A percentile compares a stretch with the other conserved stretches of the same genome.
phyloP scores from a whole-genome alignment of 2,888 invertebrate genomes.

The Amblyjoppa proteus region DNA sequence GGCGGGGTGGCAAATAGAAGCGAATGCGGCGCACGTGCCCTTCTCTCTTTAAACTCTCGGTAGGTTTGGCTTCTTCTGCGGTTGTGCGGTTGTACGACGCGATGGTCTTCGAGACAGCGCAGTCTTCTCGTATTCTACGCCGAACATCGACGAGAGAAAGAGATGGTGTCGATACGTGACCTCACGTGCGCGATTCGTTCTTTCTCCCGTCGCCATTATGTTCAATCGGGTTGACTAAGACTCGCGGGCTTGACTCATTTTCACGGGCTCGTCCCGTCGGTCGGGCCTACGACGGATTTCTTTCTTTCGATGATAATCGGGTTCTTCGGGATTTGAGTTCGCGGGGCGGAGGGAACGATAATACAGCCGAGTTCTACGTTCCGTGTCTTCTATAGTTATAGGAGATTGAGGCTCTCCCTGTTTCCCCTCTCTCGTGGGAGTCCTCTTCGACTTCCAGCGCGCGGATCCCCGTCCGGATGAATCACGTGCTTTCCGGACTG shows the following conservation, averaged over 20 bases:
- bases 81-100: conserved; percentile 38
- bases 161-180: conserved; percentile 46
- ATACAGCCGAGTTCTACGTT: neutral
- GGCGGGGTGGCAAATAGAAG: conserved; percentile 1
- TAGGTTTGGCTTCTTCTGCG: conserved; percentile 41
- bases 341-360: neutral
- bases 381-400: neutral
- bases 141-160: conserved; percentile 23
- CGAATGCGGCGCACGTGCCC: conserved; percentile 50
- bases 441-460: neutral
- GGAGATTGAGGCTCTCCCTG: neutral
- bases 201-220: conserved; percentile 29
- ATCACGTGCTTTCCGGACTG: conserved; percentile 77
- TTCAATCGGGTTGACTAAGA: conserved; percentile 35
- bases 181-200: neutral
- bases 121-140: conserved; percentile 25
- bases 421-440: neutral
- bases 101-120: conserved; percentile 8
- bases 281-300: neutral
- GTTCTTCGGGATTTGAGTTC: neutral
- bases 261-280: neutral
- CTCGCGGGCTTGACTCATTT: conserved; percentile 28
- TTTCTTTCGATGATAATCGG: conserved; percentile 9
- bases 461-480: conserved; percentile 67
- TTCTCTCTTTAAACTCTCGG: conserved; percentile 35